phyloP scores from a whole-genome alignment of 2,797 vertebrate genomes.

The Heliangelus exortis region DNA sequence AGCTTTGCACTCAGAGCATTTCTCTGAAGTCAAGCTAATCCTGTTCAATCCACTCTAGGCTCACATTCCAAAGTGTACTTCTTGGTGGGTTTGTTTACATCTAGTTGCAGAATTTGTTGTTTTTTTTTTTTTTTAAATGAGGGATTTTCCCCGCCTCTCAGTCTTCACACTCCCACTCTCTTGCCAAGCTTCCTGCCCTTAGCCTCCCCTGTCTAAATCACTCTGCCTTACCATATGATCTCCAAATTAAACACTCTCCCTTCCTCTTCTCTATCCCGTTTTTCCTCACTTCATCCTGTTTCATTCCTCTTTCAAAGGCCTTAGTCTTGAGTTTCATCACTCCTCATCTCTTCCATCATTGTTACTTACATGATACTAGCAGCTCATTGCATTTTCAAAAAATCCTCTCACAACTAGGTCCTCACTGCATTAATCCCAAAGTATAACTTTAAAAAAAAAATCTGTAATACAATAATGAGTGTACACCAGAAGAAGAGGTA shows the following conservation, averaged over 20 bases:
- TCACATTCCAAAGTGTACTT: not conserved
- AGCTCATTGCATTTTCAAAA: not conserved
- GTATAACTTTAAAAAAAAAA: not conserved
- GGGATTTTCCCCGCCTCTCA: accelerated
- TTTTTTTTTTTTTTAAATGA: not conserved
- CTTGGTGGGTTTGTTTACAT: not conserved
- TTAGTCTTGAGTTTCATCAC: not conserved
- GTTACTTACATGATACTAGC: not conserved
- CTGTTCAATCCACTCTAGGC: not conserved
- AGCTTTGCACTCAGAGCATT: not conserved
- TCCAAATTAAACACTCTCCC: not conserved
- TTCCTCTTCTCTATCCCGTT: not conserved
- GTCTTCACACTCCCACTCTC: not conserved
- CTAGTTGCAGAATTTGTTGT: not conserved
- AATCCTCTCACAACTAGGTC: not conserved
- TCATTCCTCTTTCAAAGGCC: not conserved
- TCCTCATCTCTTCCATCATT: not conserved
- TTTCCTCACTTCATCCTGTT: not conserved
- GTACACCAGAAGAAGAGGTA: not conserved
- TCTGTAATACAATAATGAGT: not conserved
- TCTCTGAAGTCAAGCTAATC: not conserved
- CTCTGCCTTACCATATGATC: conserved; percentile 8
- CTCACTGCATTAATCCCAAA: not conserved
- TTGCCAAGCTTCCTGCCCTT: not conserved
- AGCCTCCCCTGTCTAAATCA: not conserved